A percentile compares a stretch with the other conserved stretches of the same genome.
Evolutionary conservation across 2,113 vertebrate species (phyloP).

Genomic region (Grus americana): DNA sequence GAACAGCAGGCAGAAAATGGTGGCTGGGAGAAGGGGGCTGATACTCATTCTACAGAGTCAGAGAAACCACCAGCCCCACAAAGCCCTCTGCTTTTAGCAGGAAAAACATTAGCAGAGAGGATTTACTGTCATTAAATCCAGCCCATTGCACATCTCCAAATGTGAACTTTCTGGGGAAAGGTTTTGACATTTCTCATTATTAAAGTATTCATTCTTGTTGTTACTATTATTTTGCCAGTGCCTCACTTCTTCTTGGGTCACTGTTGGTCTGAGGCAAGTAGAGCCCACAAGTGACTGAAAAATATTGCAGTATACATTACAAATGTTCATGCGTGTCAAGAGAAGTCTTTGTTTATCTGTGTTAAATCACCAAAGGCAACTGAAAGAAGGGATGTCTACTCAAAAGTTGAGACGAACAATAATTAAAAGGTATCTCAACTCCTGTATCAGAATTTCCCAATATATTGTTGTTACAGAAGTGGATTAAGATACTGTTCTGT

Average conservation of each 20-base stretch:
- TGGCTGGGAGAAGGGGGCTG: neutral
- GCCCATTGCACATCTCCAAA: neutral
- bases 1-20: neutral
- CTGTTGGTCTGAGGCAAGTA: neutral
- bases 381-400: neutral
- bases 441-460: neutral
- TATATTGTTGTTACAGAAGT: neutral
- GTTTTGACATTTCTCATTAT: neutral
- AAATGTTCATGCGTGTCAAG: conserved; percentile 4
- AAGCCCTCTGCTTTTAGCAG: neutral
- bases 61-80: neutral
- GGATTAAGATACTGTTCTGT: neutral
- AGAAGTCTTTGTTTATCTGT: conserved; percentile 12
- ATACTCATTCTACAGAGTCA: rapidly evolving
- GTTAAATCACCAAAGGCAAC: neutral
- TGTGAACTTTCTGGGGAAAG: neutral
- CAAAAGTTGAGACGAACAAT: neutral
- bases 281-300: conserved; percentile 11
- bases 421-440: neutral
- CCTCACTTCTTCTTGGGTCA: neutral
- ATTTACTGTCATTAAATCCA: neutral
- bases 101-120: neutral
- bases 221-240: neutral
- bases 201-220: neutral
- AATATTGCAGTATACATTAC: conserved; percentile 7